Base-by-base conservation (phyloP, 2,113 vertebrate genomes). In the Oncorhynchus gorbuscha region DNA sequence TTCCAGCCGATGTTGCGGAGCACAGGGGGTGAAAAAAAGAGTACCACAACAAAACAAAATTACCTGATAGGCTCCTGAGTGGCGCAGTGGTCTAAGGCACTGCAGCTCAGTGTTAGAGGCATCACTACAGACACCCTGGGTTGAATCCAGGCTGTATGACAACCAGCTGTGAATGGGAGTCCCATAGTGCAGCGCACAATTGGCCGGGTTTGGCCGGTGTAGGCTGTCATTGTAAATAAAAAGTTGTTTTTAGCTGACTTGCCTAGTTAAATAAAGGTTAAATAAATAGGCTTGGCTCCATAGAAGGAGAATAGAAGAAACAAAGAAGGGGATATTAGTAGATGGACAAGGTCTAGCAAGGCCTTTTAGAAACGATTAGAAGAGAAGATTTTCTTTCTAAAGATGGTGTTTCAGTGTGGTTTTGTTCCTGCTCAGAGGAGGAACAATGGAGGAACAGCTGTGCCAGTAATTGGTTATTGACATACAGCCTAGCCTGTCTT, bases 21-120 rank as follows among this genome's bases (percentile, higher is more conserved):
- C 14, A 18, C 76, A 77, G 75, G 79, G 78, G 79, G 39, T 59
- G 61, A 48, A 71, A 49, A 72, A 81, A 45, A 11, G 71, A 11
- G 71, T 68, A 16, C 18, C 59, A 20, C 59, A 20, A 8, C 59
- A 22, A 24, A 62, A 62, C 55, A 58, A 62, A 9, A 62, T n/a
- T 7, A 22, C 18, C 20, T 62, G 59, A 62, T 22, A 32, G 30
- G 35, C 35, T 35, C 35, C 35, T 35, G 35, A 35, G 35, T 35
- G 1, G 6, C 6, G 6, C 35, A 35, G 35, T 35, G 6, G 32
- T 35, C 32, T 35, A 1, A 35, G 32, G 35, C 35, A 35, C 35
- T 6, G 32, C 32, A 35, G 32, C 32, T 35, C 32, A 35, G 32
- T 35, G 32, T 5, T 35, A 35, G 35, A 35, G 35, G 35, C 6